Percentiles rank a stretch among this genome's conserved stretches.
Conservation (phyloP, 2,888 invertebrate genomes). For the Bellardia pandia region DNA sequence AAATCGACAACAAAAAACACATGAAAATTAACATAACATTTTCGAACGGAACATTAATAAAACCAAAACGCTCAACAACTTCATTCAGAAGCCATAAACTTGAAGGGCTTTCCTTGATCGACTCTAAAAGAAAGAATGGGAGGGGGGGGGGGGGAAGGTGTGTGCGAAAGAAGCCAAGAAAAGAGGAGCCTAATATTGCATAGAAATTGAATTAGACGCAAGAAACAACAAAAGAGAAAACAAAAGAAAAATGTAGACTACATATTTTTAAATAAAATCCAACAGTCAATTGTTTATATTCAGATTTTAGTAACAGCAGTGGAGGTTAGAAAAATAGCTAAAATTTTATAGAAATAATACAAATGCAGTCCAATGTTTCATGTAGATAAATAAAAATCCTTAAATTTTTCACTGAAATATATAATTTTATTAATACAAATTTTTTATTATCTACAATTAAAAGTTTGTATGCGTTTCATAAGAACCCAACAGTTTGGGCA, state of each 20-base stretch:
- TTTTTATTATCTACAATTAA: too few species aligned
- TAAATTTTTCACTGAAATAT: too few species aligned
- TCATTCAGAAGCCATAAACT: conserved; percentile 57
- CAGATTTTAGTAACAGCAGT: not conserved
- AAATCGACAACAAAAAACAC: conserved; percentile 33
- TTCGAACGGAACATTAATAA: conserved; percentile 8
- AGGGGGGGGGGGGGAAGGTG: not conserved
- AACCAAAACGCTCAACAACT: conserved; percentile 57
- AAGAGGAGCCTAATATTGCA: conserved; percentile 8
- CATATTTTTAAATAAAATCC: conserved; percentile 49
- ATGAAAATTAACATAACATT: conserved; percentile 7
- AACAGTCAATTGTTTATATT: conserved; percentile 23
- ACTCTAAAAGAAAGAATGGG: not conserved
- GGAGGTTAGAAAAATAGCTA: not conserved
- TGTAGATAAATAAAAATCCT: too few species aligned
- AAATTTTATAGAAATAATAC: too few species aligned
- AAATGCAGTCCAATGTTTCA: too few species aligned
- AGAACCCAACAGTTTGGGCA: too few species aligned
- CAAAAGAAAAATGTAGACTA: conserved; percentile 20
- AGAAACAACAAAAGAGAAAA: not conserved
- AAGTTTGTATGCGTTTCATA: too few species aligned
- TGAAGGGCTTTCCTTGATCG: conserved; percentile 31
- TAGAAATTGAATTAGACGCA: conserved; percentile 8
- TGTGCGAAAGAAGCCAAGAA: not conserved
- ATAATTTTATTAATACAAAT: too few species aligned